Evolutionary conservation across 1,140 invertebrate genomes (phyloP).

Genomic region (Trialeurodes vaporariorum): DNA sequence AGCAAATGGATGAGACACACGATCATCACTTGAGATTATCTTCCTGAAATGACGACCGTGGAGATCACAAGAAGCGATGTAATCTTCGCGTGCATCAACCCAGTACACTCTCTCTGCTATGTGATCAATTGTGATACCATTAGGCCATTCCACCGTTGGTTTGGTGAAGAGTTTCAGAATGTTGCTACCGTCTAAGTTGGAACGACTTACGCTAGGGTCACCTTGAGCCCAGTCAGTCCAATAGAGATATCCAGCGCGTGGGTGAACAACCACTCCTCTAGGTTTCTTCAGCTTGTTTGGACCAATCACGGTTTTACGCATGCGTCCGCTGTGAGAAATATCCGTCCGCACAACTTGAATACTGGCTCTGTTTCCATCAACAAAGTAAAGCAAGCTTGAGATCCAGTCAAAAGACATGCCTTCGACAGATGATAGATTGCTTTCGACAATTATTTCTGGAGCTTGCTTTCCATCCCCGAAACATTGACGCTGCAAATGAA

Average conservation of each 20-base stretch:
- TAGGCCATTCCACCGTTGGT: constrained; percentile 60
- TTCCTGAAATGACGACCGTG: constrained; percentile 65
- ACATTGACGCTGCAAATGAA: constrained; percentile 47
- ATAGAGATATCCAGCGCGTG: constrained; percentile 66
- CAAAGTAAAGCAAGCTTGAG: constrained; percentile 83
- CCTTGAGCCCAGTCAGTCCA: constrained; percentile 85
- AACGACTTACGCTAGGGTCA: constrained; percentile 64
- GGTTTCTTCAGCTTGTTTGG: constrained; percentile 61
- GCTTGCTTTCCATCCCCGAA: constrained; percentile 48
- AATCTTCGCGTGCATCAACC: constrained; percentile 74
- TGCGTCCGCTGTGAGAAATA: constrained; percentile 48
- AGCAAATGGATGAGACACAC: constrained; percentile 68
- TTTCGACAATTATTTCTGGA: constrained; percentile 58
- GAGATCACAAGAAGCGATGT: constrained; percentile 72
- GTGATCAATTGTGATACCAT: constrained; percentile 75
- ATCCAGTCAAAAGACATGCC: constrained; percentile 90
- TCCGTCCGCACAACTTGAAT: constrained; percentile 71
- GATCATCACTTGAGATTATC: constrained; percentile 50
- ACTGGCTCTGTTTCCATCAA: constrained; percentile 61
- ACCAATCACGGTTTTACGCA: constrained; percentile 65
- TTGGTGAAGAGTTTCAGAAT: constrained; percentile 54
- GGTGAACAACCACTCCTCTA: constrained; percentile 78
- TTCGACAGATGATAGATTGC: constrained; percentile 68
- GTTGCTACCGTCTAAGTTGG: constrained; percentile 73
- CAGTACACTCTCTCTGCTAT: constrained; percentile 72